These are phyloP conservation scores for Drosophila tani DNA, from an alignment of 1,140 invertebrate species.

Conservation along the genomic window DNA sequence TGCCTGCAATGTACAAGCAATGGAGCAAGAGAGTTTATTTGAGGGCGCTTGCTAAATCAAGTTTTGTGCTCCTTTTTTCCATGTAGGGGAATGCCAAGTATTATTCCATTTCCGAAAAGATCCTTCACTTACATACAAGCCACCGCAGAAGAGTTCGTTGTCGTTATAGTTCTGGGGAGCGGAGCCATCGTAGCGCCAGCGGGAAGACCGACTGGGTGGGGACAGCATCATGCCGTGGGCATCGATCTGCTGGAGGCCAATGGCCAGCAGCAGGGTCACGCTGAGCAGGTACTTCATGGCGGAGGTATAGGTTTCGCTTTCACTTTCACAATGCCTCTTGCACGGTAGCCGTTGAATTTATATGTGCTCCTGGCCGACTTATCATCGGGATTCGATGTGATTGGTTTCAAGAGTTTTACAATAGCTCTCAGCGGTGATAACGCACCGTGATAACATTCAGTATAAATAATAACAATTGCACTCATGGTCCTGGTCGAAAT, in stretches of 20 bases:
- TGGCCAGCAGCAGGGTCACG: slow-evolving; percentile 64
- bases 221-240: slow-evolving; percentile 89
- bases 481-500: slow-evolving; percentile 11
- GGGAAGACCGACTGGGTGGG: slow-evolving; percentile 88
- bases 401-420: slow-evolving; percentile 67
- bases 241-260: slow-evolving; percentile 66
- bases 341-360: slow-evolving; percentile 25
- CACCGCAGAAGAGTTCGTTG: slow-evolving; percentile 89
- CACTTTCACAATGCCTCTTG: slow-evolving; percentile 67
- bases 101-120: not conserved
- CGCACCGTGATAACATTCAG: slow-evolving; percentile 24
- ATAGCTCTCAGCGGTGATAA: slow-evolving; percentile 59
- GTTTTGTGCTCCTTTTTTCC: not conserved
- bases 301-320: slow-evolving; percentile 40
- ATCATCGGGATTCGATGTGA: slow-evolving; percentile 32
- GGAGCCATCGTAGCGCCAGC: slow-evolving; percentile 88
- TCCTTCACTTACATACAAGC: slow-evolving; percentile 85
- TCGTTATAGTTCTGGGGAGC: slow-evolving; percentile 88
- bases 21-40: too few relatives aligned
- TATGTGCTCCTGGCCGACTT: slow-evolving; percentile 48
- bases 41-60: too few relatives aligned
- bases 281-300: slow-evolving; percentile 68
- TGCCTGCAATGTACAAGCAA: too few relatives aligned
- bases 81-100: not conserved
- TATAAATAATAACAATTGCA: slow-evolving; percentile 49